A percentile compares a stretch with the other conserved stretches of the same genome.
Evolutionary conservation across 2,888 invertebrate species (phyloP).

Genomic region (Idaea straminata): DNA sequence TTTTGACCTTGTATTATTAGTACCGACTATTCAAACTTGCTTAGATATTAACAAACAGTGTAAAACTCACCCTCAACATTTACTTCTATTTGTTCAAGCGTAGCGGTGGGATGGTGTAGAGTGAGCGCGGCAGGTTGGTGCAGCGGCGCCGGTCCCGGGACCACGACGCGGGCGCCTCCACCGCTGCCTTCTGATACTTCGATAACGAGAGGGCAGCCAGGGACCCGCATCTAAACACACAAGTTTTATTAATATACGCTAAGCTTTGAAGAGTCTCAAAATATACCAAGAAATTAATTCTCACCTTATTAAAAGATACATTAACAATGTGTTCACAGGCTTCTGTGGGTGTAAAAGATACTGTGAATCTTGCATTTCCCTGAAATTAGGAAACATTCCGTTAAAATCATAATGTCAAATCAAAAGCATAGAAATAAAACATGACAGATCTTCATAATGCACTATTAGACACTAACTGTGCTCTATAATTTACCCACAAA

Average conservation of each 20-base stretch:
- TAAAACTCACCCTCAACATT: constrained; percentile 93
- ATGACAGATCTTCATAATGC: too few relatives aligned
- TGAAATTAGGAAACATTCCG: constrained; percentile 41
- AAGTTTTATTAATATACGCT: neutral
- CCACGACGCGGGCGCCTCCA: constrained; percentile 84
- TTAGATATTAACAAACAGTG: too few relatives aligned
- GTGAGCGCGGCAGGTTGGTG: constrained; percentile 86
- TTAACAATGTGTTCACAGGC: constrained; percentile 97
- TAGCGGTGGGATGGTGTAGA: constrained; percentile 91
- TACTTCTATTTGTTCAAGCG: constrained; percentile 96
- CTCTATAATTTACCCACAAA: too few relatives aligned
- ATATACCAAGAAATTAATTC: constrained; percentile 23
- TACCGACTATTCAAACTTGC: too few relatives aligned
- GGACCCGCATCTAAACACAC: constrained; percentile 79
- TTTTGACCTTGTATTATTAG: too few relatives aligned
- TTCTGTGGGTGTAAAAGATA: constrained; percentile 97
- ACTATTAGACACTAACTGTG: too few relatives aligned
- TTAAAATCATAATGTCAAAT: constrained; percentile 4
- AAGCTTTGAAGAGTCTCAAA: neutral
- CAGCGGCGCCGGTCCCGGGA: constrained; percentile 86
- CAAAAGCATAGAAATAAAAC: too few relatives aligned
- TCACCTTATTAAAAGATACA: constrained; percentile 97
- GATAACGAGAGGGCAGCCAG: constrained; percentile 95
- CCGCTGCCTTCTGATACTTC: constrained; percentile 82
- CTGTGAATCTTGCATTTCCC: constrained; percentile 89